Evolutionary conservation across 2,113 vertebrate species (phyloP).

Genomic region (Sporophila hypoxantha): DNA sequence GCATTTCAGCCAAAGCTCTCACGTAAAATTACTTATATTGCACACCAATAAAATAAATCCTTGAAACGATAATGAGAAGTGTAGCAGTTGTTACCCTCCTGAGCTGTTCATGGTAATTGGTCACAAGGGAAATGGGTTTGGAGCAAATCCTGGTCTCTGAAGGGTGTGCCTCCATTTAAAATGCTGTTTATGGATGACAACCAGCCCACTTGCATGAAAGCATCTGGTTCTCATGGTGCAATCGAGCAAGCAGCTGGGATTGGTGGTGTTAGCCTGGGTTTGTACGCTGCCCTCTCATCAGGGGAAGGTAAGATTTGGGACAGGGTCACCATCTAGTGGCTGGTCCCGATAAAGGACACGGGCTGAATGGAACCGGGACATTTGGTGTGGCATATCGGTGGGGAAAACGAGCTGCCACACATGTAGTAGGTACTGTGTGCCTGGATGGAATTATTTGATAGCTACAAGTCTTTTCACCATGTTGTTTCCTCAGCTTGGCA

Average conservation of each 20-base stretch:
- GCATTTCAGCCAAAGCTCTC: neutral
- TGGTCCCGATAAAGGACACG: neutral
- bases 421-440: neutral
- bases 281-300: neutral
- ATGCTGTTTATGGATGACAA: neutral
- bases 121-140: conserved; percentile 9
- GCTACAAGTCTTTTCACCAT: neutral
- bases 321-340: conserved; percentile 43
- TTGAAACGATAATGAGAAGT: conserved; percentile 1
- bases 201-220: neutral
- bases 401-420: neutral
- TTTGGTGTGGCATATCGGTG: neutral
- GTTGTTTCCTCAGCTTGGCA: neutral
- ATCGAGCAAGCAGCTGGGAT: neutral
- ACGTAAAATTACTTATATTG: neutral
- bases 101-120: neutral
- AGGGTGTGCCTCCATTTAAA: neutral
- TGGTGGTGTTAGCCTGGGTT: neutral
- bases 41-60: conserved; percentile 14
- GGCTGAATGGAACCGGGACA: neutral
- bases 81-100: neutral
- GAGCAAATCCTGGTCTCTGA: neutral
- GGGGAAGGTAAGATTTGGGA: neutral
- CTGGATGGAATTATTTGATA: neutral
- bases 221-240: neutral